Conservation (phyloP, 2,888 invertebrate species). For the Hypolimnas misippus region DNA sequence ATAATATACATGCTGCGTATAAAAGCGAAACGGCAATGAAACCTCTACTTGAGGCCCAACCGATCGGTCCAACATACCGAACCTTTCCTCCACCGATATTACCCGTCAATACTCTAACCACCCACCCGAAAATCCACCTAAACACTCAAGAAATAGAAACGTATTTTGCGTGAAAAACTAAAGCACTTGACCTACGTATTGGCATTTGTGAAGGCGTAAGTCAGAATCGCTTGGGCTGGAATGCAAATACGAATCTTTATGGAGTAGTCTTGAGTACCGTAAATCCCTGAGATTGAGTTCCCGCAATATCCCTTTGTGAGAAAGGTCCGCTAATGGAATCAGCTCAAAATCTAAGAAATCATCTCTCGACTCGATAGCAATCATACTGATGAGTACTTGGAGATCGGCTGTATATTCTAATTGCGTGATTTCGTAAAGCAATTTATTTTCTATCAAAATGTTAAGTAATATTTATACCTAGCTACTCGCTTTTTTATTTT, state of each 20-base stretch:
- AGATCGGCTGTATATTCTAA: constrained; percentile 1
- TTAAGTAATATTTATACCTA: no score
- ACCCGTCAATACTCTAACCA: constrained; percentile 22
- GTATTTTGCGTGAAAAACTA: constrained; percentile 26
- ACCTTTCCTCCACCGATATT: constrained; percentile 38
- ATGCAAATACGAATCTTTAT: constrained; percentile 77
- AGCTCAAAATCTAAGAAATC: constrained; percentile 46
- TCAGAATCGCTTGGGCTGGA: constrained; percentile 67
- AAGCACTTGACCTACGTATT: constrained; percentile 58
- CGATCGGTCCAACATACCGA: constrained; percentile 40
- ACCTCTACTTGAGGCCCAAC: constrained; percentile 33
- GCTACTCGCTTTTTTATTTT: no score
- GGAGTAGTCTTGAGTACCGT: constrained; percentile 54
- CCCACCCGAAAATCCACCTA: constrained; percentile 25
- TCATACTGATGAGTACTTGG: constrained; percentile 24
- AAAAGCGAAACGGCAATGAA: constrained; percentile 39
- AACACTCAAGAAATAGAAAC: constrained; percentile 24
- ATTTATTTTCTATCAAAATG: background rate
- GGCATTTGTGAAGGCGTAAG: constrained; percentile 63
- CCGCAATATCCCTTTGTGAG: constrained; percentile 71
- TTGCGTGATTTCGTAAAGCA: background rate
- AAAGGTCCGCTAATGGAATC: constrained; percentile 77
- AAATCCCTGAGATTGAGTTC: constrained; percentile 65
- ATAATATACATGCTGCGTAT: constrained; percentile 21
- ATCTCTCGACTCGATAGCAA: constrained; percentile 28